Evolutionary conservation across 2,888 invertebrate species (phyloP).

Genomic region (Caenorhabditis sp.): DNA sequence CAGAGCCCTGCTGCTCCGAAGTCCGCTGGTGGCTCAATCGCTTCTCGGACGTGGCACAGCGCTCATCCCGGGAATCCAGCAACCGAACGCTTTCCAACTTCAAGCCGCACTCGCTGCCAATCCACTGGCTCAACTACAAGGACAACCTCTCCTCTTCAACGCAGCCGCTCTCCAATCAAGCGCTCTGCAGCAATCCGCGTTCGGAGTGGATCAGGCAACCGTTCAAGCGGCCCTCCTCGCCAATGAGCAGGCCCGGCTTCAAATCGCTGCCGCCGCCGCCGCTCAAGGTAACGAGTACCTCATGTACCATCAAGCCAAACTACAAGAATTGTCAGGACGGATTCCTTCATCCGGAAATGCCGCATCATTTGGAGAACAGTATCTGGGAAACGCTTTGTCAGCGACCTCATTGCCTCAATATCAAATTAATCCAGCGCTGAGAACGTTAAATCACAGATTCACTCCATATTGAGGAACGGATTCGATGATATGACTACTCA

Average conservation of each 20-base stretch:
- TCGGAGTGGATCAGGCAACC: constrained; percentile 46
- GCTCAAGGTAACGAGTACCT: constrained; percentile 57
- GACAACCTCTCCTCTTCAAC: constrained; percentile 60
- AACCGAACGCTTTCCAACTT: constrained; percentile 42
- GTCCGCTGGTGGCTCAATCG: constrained; percentile 58
- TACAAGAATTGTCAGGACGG: constrained; percentile 49
- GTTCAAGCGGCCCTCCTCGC: constrained; percentile 57
- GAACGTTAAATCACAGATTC: constrained; percentile 68
- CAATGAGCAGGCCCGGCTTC: constrained; percentile 63
- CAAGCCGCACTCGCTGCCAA: constrained; percentile 43
- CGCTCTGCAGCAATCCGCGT: constrained; percentile 36
- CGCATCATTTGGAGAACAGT: constrained; percentile 61
- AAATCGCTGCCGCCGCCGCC: constrained; percentile 60
- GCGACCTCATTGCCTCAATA: constrained; percentile 63
- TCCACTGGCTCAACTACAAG: constrained; percentile 56
- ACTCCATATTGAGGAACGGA: constrained; percentile 62
- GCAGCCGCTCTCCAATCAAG: constrained; percentile 46
- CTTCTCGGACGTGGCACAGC: constrained; percentile 51
- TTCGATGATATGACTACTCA: background rate
- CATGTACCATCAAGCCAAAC: constrained; percentile 39
- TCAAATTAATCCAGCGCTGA: constrained; percentile 58
- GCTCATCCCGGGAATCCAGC: constrained; percentile 51
- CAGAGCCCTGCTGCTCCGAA: constrained; percentile 58
- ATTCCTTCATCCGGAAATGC: constrained; percentile 56
- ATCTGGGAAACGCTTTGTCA: constrained; percentile 62